Base-by-base conservation (phyloP, 2,888 invertebrate genomes). In the Dynastes maya region DNA sequence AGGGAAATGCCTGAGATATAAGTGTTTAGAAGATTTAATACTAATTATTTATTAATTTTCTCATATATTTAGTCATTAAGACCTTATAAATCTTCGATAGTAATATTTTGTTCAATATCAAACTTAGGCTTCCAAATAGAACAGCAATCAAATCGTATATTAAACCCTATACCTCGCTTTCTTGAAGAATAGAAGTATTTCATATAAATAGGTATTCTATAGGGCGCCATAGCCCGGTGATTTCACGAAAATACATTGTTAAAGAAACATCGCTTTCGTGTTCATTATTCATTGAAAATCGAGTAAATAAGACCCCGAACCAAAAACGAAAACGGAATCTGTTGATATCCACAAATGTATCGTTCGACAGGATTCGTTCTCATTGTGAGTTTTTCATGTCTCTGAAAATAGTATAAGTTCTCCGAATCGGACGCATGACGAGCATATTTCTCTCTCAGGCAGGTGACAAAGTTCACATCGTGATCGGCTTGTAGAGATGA, bases 391-490 rank as follows among this genome's bases (percentile, higher is more conserved):
- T 68, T 53, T 67, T 55, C 58, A 45, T 76, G 68, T 58, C 76
- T 65, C 76, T 45, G 68, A 67, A 76, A 76, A 76, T 76, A 76
- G 67, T 76, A 55, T 67, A 58, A 76, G 76, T 76, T 76, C 76
- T 61, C 58, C 40, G 76, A 68, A 76, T 76, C 68, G 76, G 58
- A 76, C 45, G 13, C 51, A 58, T 76, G 76, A 76, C 55, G 76
- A 67, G 53, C 76, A 76, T 76, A 68, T 67, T 55, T 67, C 58
- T 67, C 40, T 76, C 67, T 76, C 76, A 58, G 65, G 68, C 76
- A 68, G 76, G 68, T 76, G 76, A 76, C 76, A 76, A 40, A 76
- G 67, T 76, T 76, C 76, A 45, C 76, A 68, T 68, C 76, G 76
- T 45, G 67, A 68, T 40, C 61, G 49, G 58, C 22, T 16, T 45